A percentile compares a stretch with the other conserved stretches of the same genome.
Evolutionary conservation across 2,888 invertebrate species (phyloP).

Genomic region (Sabellastarte sp.): DNA sequence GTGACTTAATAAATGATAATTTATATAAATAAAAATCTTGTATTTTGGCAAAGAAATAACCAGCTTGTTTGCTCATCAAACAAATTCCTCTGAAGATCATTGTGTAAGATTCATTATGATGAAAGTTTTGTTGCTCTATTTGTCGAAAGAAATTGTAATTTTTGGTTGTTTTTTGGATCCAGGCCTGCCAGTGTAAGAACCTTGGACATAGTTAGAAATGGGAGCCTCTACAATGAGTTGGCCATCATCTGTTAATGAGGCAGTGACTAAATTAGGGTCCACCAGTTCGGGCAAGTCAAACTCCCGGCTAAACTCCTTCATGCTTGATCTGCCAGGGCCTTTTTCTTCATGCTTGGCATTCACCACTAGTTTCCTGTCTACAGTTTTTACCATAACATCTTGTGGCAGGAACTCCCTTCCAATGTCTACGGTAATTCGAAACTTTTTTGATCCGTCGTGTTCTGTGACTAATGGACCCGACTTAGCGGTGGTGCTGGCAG

Average conservation of each 20-base stretch:
- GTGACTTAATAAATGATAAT: no score
- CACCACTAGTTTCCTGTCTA: conserved; percentile 54
- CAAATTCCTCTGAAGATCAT: no score
- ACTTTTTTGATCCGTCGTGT: conserved; percentile 46
- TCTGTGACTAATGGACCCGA: conserved; percentile 46
- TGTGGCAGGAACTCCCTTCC: conserved; percentile 54
- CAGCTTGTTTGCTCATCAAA: no score
- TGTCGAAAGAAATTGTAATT: conserved; percentile 16
- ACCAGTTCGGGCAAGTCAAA: conserved; percentile 57
- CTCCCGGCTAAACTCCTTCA: conserved; percentile 57
- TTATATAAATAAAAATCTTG: no score
- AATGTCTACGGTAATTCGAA: conserved; percentile 45
- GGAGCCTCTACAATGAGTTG: conserved; percentile 57
- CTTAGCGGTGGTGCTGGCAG: conserved; percentile 1
- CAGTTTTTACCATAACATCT: conserved; percentile 56
- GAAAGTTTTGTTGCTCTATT: no score
- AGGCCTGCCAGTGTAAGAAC: conserved; percentile 16
- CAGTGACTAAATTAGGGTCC: conserved; percentile 53
- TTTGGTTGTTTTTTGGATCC: conserved; percentile 23
- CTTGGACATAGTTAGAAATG: conserved; percentile 25
- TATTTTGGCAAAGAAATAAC: no score
- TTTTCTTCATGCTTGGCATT: conserved; percentile 56
- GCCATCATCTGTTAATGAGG: conserved; percentile 54
- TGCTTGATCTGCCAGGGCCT: conserved; percentile 47
- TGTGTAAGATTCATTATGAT: no score